Evolutionary conservation across 2,113 vertebrate genomes (phyloP), one percentile per base, ranked within the genome.

Genomic region (Festucalex cinctus): DNA sequence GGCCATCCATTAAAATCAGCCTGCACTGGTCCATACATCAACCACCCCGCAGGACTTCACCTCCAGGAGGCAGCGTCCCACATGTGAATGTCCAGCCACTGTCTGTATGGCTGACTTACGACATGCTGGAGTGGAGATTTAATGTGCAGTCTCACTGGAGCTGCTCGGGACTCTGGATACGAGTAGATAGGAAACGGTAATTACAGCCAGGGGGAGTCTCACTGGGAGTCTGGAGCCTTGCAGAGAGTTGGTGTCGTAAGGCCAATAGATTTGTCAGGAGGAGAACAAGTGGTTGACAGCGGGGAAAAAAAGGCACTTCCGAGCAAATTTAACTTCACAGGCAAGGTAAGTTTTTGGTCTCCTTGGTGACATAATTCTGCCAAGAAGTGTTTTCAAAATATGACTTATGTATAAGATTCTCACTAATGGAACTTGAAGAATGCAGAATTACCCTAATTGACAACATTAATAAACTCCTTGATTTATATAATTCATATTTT

Each of bases 81-180:
- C 70, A 69, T 46, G 61, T 22, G 71, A 65, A 68, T 61, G 35
- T 74, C 80, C 69, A 37, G 70, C 75, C 72, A 26, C 78, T 75
- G 68, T 83, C 70, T 63, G 69, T 44, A 60, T 6, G 68, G 70
- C 77, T 70, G 65, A 74, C 76, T 78, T 83, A 75, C 69, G 67
- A 79, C 71, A 83, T 84, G 44, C 65, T 70, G 74, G 71, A 85
- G 80, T 70, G 76, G 70, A 85, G 80, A 84, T 88, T 86, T 83
- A 86, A 73, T 79, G 70, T 46, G n/a, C 54, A 58, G 71, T 77
- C 76, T 81, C 82, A 28, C 65, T 48, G 68, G 82, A 68, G 65
- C 56, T 66, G 76, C 61, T 77, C 44, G 32, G 71, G 68, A 82
- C 76, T 16, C 14, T 17, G 26, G 71, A 81, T 85, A 78, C 61